Evolutionary conservation across 2,113 vertebrate species (phyloP).

Genomic region (Alethe castanea): DNA sequence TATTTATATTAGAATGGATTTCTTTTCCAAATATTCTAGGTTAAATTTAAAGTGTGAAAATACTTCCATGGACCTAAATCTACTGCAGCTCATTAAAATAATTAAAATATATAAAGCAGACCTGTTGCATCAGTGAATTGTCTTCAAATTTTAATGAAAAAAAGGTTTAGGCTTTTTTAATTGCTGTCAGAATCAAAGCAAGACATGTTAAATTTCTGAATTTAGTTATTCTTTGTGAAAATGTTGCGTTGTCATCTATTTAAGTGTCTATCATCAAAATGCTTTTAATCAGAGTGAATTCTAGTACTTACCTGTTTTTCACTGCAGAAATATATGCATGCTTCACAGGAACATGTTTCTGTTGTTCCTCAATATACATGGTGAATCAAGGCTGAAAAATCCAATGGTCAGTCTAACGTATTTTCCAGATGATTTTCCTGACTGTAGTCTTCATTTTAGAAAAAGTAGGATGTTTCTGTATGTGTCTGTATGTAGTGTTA

Average conservation of each 20-base stretch:
- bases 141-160: not conserved
- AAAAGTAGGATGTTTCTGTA: not conserved
- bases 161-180: not conserved
- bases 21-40: not conserved
- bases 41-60: not conserved
- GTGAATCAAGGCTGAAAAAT: not conserved
- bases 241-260: constrained; percentile 39
- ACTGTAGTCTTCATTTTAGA: not conserved
- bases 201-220: not conserved
- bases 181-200: constrained; percentile 29
- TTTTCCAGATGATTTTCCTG: not conserved
- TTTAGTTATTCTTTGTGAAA: constrained; percentile 26
- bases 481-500: not conserved
- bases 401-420: not conserved
- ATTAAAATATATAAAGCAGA: not conserved
- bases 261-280: constrained; percentile 22
- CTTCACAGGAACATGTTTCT: not conserved
- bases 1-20: not conserved
- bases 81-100: not conserved
- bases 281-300: not conserved
- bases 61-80: not conserved
- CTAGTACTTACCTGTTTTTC: not conserved
- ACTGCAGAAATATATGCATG: not conserved
- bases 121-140: not conserved
- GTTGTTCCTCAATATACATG: not conserved